Conservation (phyloP, 2,888 invertebrate species). For the Acronicta psi region DNA sequence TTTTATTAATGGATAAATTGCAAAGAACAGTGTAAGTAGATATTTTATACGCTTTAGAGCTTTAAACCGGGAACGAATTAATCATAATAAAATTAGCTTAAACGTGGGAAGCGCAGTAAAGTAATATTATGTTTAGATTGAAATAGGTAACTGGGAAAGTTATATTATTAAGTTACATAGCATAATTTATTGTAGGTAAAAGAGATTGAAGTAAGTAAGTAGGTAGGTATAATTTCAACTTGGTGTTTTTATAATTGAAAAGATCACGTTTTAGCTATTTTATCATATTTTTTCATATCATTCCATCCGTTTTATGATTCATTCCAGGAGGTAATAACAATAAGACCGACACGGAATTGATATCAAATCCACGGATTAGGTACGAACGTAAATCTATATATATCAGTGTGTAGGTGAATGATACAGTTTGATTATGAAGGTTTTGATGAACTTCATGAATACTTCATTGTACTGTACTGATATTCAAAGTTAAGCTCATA, state of each 20-base stretch:
- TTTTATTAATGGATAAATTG: conserved; percentile 28
- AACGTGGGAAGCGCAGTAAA: conserved; percentile 25
- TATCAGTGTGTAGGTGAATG: conserved; percentile 28
- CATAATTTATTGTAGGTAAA: not conserved
- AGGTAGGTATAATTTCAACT: not conserved
- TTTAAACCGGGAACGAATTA: conserved; percentile 17
- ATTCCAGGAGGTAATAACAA: conserved; percentile 35
- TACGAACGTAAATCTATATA: conserved; percentile 30
- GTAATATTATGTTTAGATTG: conserved; percentile 15
- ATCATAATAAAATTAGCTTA: conserved; percentile 25
- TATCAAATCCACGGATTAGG: conserved; percentile 52
- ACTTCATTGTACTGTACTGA: conserved; percentile 36
- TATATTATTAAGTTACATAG: conserved; percentile 6
- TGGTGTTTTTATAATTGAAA: no score
- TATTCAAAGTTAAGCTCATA: conserved; percentile 58
- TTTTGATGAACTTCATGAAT: conserved; percentile 38
- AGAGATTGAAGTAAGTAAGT: no score
- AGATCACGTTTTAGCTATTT: no score
- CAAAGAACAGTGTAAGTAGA: conserved; percentile 16
- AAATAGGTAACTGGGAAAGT: conserved; percentile 12
- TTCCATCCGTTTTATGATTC: no score
- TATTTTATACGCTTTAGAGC: conserved; percentile 21
- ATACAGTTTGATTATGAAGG: conserved; percentile 41
- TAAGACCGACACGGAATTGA: conserved; percentile 32
- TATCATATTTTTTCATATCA: no score